phyloP scores from a whole-genome alignment of 2,797 vertebrate genomes.

The Rousettus madagascariensis region DNA sequence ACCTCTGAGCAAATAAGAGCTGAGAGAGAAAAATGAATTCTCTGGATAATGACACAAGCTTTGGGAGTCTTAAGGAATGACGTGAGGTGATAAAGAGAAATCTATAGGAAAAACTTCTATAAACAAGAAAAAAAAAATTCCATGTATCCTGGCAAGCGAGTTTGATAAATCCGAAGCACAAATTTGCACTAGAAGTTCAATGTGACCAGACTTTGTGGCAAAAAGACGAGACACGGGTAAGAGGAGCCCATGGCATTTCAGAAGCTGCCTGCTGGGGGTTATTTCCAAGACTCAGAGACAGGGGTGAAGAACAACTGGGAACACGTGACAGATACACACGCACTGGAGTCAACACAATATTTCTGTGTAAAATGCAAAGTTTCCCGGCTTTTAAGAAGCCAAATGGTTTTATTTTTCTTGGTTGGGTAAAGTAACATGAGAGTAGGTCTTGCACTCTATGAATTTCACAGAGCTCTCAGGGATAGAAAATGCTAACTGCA shows the following conservation, averaged over 20 bases:
- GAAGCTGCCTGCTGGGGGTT: not conserved
- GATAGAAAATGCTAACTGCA: conserved; percentile 61
- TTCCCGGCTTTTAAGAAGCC: conserved; percentile 28
- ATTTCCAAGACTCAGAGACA: not conserved
- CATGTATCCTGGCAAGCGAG: not conserved
- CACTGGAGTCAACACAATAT: accelerated
- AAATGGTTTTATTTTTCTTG: not conserved
- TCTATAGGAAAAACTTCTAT: not conserved
- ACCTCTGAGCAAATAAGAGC: not conserved
- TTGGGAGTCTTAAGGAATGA: not conserved
- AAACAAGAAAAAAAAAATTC: not conserved
- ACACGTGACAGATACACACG: accelerated
- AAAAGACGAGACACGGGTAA: not conserved
- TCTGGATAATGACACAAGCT: not conserved
- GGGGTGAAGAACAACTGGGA: not conserved
- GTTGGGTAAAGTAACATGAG: not conserved
- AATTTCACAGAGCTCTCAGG: not conserved
- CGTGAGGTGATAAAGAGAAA: conserved; percentile 4
- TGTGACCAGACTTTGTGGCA: not conserved
- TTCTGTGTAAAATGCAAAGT: not conserved
- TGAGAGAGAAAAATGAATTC: not conserved
- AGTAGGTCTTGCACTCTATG: not conserved
- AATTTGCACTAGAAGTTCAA: not conserved
- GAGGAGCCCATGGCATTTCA: not conserved
- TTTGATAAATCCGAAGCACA: not conserved